Conservation (phyloP, 2,797 vertebrate genomes). For the Paramormyrops hopkinsi region DNA sequence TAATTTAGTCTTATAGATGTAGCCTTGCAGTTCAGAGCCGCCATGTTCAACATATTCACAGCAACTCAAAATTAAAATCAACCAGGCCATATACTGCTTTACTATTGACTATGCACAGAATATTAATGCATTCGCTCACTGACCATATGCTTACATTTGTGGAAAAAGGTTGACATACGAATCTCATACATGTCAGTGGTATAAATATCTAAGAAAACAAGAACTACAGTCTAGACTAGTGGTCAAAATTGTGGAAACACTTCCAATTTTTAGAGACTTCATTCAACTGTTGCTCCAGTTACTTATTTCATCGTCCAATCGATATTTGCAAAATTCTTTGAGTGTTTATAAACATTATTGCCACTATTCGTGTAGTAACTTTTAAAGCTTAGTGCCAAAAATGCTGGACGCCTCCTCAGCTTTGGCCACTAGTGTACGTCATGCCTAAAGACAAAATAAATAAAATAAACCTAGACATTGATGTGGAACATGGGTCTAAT, state of each 20-base stretch:
- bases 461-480: conserved; percentile 44
- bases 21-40: neutral
- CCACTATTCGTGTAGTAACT: neutral
- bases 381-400: neutral
- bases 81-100: neutral
- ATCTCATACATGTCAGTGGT: neutral
- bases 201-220: conserved; percentile 29
- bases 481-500: conserved; percentile 14
- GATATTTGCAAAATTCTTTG: neutral
- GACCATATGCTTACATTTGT: neutral
- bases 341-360: neutral
- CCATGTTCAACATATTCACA: neutral
- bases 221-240: conserved; percentile 45
- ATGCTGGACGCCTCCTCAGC: neutral
- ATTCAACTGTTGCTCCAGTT: neutral
- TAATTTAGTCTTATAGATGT: neutral
- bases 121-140: neutral
- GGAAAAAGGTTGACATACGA: too few relatives aligned
- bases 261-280: neutral
- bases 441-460: conserved; percentile 33
- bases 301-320: neutral
- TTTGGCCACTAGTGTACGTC: neutral
- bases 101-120: neutral
- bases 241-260: neutral
- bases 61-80: neutral